Conservation (phyloP, 2,888 invertebrate genomes). For the Drosophila cracens region DNA sequence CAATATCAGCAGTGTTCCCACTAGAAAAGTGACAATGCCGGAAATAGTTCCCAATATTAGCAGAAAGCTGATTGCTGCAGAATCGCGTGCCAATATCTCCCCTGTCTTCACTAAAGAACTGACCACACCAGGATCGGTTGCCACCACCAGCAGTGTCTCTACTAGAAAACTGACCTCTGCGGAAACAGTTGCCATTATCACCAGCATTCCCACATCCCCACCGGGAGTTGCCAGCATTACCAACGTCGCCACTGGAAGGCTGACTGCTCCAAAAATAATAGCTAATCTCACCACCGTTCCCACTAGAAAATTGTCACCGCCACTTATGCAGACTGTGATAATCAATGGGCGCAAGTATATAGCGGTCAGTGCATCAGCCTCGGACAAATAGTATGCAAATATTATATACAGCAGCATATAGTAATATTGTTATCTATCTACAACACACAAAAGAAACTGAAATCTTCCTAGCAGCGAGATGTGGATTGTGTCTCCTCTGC, state of each 20-base stretch:
- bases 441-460: background rate
- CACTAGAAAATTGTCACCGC: slow-evolving; percentile 39
- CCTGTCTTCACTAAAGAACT: background rate
- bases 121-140: background rate
- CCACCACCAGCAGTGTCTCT: background rate
- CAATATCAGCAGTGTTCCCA: background rate
- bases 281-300: background rate
- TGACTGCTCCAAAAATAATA: background rate
- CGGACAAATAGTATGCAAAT: slow-evolving; percentile 4
- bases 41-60: background rate
- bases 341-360: slow-evolving; percentile 60
- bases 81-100: background rate
- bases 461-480: background rate
- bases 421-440: background rate
- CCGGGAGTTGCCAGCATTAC: background rate
- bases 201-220: background rate
- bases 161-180: background rate
- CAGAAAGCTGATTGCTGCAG: background rate
- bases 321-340: slow-evolving; percentile 56
- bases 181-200: background rate
- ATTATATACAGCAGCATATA: background rate
- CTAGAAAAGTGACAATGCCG: background rate
- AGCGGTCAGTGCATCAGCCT: slow-evolving; percentile 55
- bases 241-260: background rate
- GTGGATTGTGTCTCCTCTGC: background rate